Evolutionary conservation across 2,113 vertebrate genomes (phyloP).

Genomic region (Lanius collurio): DNA sequence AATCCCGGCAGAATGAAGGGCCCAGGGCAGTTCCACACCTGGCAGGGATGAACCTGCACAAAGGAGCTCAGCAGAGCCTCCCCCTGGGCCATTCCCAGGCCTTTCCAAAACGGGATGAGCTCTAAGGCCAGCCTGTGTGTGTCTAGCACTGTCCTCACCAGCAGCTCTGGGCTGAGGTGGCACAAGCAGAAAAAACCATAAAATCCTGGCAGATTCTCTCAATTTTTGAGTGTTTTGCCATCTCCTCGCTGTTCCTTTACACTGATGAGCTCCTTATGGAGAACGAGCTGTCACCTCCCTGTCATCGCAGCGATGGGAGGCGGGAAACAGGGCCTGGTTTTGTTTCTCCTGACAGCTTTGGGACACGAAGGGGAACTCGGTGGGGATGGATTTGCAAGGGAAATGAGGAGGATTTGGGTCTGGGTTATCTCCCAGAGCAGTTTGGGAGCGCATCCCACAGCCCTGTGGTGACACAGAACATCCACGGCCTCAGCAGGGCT

Average conservation of each 20-base stretch:
- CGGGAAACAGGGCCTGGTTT: not conserved
- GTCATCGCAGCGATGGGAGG: not conserved
- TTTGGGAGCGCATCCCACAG: not conserved
- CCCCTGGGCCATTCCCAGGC: not conserved
- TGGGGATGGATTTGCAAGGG: not conserved
- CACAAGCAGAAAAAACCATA: not conserved
- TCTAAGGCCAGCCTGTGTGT: not conserved
- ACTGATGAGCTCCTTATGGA: constrained; percentile 9
- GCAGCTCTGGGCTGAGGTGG: not conserved
- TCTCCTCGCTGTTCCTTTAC: not conserved
- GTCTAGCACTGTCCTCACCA: too few species aligned
- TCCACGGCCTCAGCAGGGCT: constrained; percentile 13
- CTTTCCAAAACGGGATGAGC: fast-evolving
- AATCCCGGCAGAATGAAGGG: not conserved
- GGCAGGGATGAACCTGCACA: not conserved
- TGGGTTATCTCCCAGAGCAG: not conserved
- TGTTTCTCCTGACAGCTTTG: not conserved
- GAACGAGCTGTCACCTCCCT: not conserved
- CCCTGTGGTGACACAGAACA: not conserved
- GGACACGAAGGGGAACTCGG: not conserved
- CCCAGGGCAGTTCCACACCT: too few species aligned
- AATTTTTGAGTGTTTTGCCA: not conserved
- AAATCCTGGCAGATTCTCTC: not conserved
- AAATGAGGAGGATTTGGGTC: not conserved
- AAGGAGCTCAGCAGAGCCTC: not conserved